Conservation (phyloP, 1,140 invertebrate species). For the Cotesia chilonis region DNA sequence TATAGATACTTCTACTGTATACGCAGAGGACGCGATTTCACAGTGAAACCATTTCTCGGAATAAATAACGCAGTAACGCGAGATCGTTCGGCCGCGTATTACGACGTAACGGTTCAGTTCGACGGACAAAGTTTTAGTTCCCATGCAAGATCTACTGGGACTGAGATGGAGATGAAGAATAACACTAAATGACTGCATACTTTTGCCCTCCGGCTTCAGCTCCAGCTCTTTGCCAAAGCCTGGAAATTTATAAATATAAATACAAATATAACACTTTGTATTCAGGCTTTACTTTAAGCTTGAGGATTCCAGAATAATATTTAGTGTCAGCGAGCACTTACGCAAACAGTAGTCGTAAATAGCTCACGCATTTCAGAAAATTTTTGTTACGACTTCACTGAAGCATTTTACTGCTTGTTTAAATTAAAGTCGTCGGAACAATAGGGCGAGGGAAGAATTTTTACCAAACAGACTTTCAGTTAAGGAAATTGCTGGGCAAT, state of each 20-base stretch:
- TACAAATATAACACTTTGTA: background rate
- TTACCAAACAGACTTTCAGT: too few species aligned
- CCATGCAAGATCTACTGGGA: constrained; percentile 21
- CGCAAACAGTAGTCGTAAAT: background rate
- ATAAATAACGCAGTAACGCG: constrained; percentile 36
- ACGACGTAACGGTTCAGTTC: constrained; percentile 44
- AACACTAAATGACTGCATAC: constrained; percentile 5
- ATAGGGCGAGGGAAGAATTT: too few species aligned
- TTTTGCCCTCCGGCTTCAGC: constrained; percentile 14
- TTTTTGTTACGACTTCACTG: constrained; percentile 21
- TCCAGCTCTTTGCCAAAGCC: too few species aligned
- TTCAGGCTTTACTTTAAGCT: background rate
- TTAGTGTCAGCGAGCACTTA: too few species aligned
- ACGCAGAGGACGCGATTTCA: constrained; percentile 28
- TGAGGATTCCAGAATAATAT: too few species aligned
- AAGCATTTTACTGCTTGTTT: background rate
- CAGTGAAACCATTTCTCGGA: constrained; percentile 39
- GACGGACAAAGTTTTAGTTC: constrained; percentile 31
- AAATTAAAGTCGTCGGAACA: too few species aligned
- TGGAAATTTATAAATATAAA: background rate
- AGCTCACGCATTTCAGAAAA: background rate
- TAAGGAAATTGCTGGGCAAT: too few species aligned
- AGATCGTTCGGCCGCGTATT: constrained; percentile 41
- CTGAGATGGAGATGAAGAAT: constrained; percentile 10
- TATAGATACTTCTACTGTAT: background rate